Base-by-base conservation (phyloP, 1,140 invertebrate species). In the Drosophila auraria region DNA sequence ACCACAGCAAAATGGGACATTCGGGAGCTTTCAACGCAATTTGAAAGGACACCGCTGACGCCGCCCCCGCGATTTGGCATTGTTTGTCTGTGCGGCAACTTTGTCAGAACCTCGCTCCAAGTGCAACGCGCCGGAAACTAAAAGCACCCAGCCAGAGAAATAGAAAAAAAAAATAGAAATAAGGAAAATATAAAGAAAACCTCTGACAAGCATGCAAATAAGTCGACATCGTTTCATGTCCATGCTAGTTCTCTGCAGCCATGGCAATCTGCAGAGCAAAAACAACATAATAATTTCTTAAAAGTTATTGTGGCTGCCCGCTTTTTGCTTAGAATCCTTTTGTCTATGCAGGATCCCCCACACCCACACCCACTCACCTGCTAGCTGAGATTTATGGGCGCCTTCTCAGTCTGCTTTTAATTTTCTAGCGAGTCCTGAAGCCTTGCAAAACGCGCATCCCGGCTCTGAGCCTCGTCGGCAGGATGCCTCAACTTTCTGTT, bases 21-120 rank as follows among this genome's bases (percentile, higher is more conserved):
- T 87, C 78, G 84, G 84, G 81, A 89, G 81, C 84, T 84, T 87
- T 87, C 84, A 89, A 89, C 84, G 84, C 84, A 87, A 81, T 83
- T 83, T 75, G 64, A 83, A 83, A 66, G 66, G 65, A 71, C 51
- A 45, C 69, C 78, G 60, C 77, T 72, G 68, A 68, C 64, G 63
- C 69, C 81, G 57, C 78, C 80, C 73, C 68, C 73, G 64, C 73
- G 71, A 83, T 83, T 89, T 20, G 73, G 80, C 82, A 87, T 87
- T 89, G 84, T 89, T 84, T 87, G 84, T 89, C 66, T 72, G 77
- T 66, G 83, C 42, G 65, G 83, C 76, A 54, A 72, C 51, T 76
- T 74, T 82, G 80, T 77, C 76, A 77, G 74, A 45, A 71, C 57
- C 69, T 62, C 65, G 53, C 38, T 74, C 40, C 83, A 50, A 77